Conservation (phyloP, 1,140 invertebrate genomes). For the Scaptomyza montana region DNA sequence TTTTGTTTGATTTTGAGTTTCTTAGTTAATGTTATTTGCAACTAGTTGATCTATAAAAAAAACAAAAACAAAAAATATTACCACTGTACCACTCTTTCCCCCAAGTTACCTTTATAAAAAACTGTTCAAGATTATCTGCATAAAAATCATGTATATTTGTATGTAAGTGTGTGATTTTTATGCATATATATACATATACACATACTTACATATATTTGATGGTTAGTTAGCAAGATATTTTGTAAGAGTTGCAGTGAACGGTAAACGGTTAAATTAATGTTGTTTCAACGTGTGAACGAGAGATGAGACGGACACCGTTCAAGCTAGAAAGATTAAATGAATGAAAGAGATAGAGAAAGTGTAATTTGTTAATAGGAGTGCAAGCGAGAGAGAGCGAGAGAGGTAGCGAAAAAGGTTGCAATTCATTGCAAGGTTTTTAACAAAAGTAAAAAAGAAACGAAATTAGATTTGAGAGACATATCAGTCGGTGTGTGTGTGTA, state of each 20-base stretch:
- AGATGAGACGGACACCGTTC: not conserved
- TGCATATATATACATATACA: not conserved
- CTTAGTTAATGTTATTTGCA: slow-evolving; percentile 53
- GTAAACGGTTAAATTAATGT: slow-evolving; percentile 6
- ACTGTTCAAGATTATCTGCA: slow-evolving; percentile 20
- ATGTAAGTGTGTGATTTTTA: too few species aligned
- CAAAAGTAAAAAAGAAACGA: not conserved
- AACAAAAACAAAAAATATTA: not conserved
- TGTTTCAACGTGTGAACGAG: not conserved
- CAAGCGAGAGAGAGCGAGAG: not conserved
- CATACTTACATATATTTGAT: not conserved
- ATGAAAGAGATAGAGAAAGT: not conserved
- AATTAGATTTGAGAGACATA: slow-evolving; percentile 33
- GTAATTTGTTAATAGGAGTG: too few species aligned
- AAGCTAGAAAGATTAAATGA: slow-evolving; percentile 1
- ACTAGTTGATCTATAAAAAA: slow-evolving; percentile 32
- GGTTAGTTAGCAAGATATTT: slow-evolving; percentile 13
- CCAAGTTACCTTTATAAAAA: slow-evolving; percentile 4
- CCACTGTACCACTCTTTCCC: slow-evolving; percentile 9
- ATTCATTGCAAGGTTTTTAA: slow-evolving; percentile 1
- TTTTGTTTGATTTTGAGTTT: slow-evolving; percentile 41
- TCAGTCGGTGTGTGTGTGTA: slow-evolving; percentile 12
- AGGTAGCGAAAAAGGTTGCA: slow-evolving; percentile 7
- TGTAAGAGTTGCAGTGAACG: slow-evolving; percentile 9
- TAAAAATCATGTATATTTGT: too few species aligned